Base-by-base conservation (phyloP, 2,797 vertebrate genomes). In the Spea hammondii region DNA sequence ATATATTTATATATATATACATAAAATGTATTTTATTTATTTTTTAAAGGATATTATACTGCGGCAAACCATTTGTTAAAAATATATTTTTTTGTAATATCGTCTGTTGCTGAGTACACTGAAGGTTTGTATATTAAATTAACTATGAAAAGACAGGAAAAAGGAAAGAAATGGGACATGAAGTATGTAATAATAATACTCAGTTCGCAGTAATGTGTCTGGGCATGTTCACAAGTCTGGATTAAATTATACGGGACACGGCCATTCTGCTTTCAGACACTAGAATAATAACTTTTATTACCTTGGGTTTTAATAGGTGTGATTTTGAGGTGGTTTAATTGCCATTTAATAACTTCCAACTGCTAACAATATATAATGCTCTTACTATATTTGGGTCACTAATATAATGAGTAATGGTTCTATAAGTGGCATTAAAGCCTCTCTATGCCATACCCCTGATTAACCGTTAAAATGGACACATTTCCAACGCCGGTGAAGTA, bases 91-190 rank as follows among this genome's bases (percentile, higher is more conserved):
- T 32, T 32, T 32, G 32, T 32, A 32, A 62, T 6, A 62, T 5
- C 32, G 14, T 62, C 59, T 62, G 59, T 14, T 17, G 6, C 9
- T 62, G n/a, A 62, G 14, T 62, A 70, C 67, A 72, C 60, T 78
- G 76, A 53, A 49, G 76, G 32, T 78, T 65, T 49, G 49, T 12
- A 50, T 53, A 72, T 55, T 72, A 65, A 66, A 78, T 72, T 72
- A 70, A 72, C 59, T 78, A 70, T 72, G 76, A 72, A 78, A 55
- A 70, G 60, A 59, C 46, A 14, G 44, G 12, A 47, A 17, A 13
- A 17, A 62, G 32, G 14, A 17, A 4, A 62, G 46, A 50, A 78
- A 54, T 50, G 50, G 70, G 60, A 59, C 32, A 46, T 17, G 8
- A 17, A 57, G 70, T 54, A 46, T 47, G 12, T 65, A 71, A 59